These are phyloP conservation scores for Paracyclopina nana DNA, from an alignment of 1,140 invertebrate species.

Conservation along the genomic window DNA sequence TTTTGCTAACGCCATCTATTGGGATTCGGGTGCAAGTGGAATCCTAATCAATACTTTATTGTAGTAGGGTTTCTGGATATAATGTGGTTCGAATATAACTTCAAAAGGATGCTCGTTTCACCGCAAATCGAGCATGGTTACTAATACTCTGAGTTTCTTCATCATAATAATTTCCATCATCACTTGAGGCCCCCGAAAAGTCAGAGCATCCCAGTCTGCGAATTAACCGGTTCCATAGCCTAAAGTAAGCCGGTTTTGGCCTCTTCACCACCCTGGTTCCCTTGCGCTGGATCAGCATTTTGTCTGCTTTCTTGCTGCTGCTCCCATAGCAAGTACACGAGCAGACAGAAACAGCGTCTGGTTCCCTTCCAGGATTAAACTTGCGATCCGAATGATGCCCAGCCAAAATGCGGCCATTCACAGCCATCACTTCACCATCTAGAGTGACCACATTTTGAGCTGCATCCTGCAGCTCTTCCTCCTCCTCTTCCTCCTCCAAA, in stretches of 20 bases:
- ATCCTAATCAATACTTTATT: too few relatives aligned
- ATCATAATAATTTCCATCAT: slow-evolving; percentile 15
- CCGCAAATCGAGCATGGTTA: slow-evolving; percentile 12
- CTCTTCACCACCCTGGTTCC: not conserved
- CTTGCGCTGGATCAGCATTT: too few relatives aligned
- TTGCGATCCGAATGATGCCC: not conserved
- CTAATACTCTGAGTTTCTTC: slow-evolving; percentile 13
- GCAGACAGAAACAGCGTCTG: slow-evolving; percentile 19
- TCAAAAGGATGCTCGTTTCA: slow-evolving; percentile 9
- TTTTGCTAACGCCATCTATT: too few relatives aligned
- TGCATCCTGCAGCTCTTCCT: slow-evolving; percentile 45
- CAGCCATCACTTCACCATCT: slow-evolving; percentile 85
- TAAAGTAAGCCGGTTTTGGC: not conserved
- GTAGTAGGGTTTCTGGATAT: too few relatives aligned
- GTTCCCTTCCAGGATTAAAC: not conserved
- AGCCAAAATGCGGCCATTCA: slow-evolving; percentile 33
- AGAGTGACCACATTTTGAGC: slow-evolving; percentile 53
- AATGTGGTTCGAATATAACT: not conserved
- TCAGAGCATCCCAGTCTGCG: not conserved
- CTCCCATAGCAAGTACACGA: slow-evolving; percentile 22
- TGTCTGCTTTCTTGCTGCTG: too few relatives aligned
- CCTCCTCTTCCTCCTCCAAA: slow-evolving; percentile 15
- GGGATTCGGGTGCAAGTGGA: too few relatives aligned
- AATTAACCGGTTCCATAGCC: not conserved
- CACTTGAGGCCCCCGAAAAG: not conserved